phyloP scores from a whole-genome alignment of 2,113 vertebrate genomes.

The Patagioenas fasciata region DNA sequence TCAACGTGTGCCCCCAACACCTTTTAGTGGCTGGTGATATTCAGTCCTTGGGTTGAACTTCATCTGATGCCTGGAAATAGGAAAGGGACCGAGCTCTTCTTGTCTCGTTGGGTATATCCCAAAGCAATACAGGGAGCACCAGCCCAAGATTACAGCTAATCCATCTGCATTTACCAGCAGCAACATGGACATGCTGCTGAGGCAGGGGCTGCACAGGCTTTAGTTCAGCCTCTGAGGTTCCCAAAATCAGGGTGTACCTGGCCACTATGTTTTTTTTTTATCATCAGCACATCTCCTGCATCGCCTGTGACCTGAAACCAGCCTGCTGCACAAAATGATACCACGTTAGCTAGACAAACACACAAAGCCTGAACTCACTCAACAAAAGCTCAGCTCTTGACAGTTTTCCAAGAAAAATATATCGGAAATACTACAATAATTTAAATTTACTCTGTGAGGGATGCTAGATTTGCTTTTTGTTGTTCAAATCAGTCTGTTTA shows the following conservation, averaged over 20 bases:
- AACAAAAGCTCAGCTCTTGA: not conserved
- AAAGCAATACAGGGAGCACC: fast-evolving
- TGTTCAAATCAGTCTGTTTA: not conserved
- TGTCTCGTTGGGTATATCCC: too few relatives aligned
- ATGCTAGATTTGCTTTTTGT: not conserved
- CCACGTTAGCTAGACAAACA: not conserved
- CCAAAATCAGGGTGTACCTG: not conserved
- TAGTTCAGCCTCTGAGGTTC: not conserved
- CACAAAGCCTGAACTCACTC: not conserved
- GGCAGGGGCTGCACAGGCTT: not conserved
- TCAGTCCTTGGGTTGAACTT: not conserved
- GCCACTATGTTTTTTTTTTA: not conserved
- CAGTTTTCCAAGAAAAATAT: not conserved
- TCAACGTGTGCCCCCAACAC: not conserved
- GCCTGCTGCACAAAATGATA: not conserved
- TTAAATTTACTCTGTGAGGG: not conserved
- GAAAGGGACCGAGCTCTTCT: not conserved
- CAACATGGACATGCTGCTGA: not conserved
- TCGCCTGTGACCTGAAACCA: not conserved
- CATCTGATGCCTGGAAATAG: not conserved
- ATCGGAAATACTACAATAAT: not conserved
- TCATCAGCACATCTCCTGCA: not conserved
- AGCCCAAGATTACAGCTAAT: not conserved
- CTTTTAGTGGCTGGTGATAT: not conserved
- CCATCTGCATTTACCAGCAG: not conserved